These are phyloP conservation scores for Pseudorectes ferrugineus DNA, from an alignment of 2,113 vertebrate species.

Conservation along the genomic window DNA sequence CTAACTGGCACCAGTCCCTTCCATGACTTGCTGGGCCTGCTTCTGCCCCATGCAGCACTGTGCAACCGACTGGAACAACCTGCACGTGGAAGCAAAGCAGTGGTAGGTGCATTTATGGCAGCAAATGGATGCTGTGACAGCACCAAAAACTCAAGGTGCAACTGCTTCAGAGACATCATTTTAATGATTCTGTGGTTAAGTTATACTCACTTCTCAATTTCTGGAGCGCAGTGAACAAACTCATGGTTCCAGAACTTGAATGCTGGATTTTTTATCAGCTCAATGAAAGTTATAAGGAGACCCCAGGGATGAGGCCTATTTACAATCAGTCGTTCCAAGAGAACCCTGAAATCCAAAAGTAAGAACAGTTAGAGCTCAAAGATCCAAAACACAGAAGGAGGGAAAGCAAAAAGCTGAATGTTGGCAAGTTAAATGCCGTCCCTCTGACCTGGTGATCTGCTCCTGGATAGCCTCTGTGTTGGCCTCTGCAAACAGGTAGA, in stretches of 20 bases:
- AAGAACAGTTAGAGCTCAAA: neutral
- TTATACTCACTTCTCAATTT: conserved; percentile 95
- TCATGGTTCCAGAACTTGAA: conserved; percentile 99
- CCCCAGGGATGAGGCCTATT: conserved; percentile 99
- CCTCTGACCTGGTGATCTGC: conserved; percentile 91
- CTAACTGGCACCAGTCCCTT: conserved; percentile 97
- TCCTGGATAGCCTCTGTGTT: conserved; percentile 99
- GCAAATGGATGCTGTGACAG: accelerated
- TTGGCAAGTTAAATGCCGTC: accelerated
- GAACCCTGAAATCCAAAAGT: conserved; percentile 77
- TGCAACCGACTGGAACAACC: conserved; percentile 98
- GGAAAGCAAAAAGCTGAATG: neutral
- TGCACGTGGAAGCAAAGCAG: conserved; percentile 28
- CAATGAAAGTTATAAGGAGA: conserved; percentile 98
- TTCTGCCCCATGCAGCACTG: conserved; percentile 99
- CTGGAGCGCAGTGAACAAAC: conserved; percentile 98
- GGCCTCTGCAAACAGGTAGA: conserved; percentile 97
- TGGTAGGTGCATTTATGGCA: accelerated
- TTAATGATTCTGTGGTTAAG: neutral
- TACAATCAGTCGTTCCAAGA: conserved; percentile 97
- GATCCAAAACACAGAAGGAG: accelerated
- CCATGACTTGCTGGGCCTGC: conserved; percentile 99
- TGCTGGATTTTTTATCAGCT: conserved; percentile 98
- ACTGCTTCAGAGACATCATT: accelerated
- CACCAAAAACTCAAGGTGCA: neutral